Evolutionary conservation across 2,888 invertebrate species (phyloP), one percentile per base, ranked within the genome.

Genomic region (Epirrita christyi): DNA sequence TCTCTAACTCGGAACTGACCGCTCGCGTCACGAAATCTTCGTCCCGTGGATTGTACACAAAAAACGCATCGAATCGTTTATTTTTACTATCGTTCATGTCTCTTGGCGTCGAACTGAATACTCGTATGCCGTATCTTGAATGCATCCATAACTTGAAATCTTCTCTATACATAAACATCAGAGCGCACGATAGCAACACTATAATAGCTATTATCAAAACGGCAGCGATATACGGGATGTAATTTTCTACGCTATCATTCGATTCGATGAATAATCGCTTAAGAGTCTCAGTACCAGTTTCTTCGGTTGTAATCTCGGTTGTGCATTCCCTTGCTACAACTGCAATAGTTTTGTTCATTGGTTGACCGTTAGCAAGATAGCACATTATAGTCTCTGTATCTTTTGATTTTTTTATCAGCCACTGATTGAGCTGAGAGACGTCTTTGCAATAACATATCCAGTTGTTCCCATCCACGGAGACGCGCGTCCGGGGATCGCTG

Each of bases 401-500:
- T 81, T 94, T 93, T 49, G 93, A 93, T 78, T 95, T 94, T 78
- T 94, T 93, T 75, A 93, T 90, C 60, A 96, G 84, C 96, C 96
- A 96, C 70, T 94, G 93, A 77, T 95, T 94, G 72, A 96, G 88
- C 72, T 94, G 94, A 63, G 93, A 93, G 51, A 96, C 93, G 74
- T 95, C 95, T 75, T 93, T 93, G 86, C 97, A 97, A 80, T 96
- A 95, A 88, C 97, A 97, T 82, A 95, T 95, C 97, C 97, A 96
- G 81, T 94, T 94, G 93, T 96, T 96, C 73, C 95, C 95, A 74
- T 95, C 94, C 62, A 96, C 92, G 53, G 95, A 94, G 69, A 96
- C 94, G 75, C 94, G 94, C 74, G 96, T 94, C 72, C 94, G 94
- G 64, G 93, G 93, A 80, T 95, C 93, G 78, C 94, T 93, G 76